Percentiles rank a stretch among this genome's conserved stretches.
Conservation (phyloP, 2,797 vertebrate genomes). For the Pantherophis vulpinus region DNA sequence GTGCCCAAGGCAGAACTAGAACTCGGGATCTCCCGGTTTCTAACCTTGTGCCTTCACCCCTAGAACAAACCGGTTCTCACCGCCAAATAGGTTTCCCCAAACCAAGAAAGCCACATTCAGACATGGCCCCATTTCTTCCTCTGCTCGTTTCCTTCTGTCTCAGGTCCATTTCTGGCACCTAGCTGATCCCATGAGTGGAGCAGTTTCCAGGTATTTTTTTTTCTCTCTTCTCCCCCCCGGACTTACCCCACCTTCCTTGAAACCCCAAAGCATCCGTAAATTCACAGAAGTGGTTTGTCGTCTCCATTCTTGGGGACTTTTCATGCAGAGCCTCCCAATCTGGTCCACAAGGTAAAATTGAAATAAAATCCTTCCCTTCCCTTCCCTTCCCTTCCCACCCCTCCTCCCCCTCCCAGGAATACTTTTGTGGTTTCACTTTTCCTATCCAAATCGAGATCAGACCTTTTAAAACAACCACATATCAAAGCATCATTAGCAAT, state of each 20-base stretch:
- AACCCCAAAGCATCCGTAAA: neutral
- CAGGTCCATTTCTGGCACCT: neutral
- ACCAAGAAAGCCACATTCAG: neutral
- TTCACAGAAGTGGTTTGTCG: neutral
- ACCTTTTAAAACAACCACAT: conserved; percentile 82
- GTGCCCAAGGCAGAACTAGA: neutral
- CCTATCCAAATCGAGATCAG: conserved; percentile 90
- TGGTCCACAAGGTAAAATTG: conserved; percentile 85
- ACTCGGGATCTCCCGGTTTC: neutral
- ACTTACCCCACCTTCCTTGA: neutral
- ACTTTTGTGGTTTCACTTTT: conserved; percentile 76
- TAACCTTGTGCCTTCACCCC: no score
- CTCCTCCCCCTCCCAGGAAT: conserved; percentile 73
- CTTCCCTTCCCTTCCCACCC: conserved; percentile 48
- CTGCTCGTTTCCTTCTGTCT: neutral
- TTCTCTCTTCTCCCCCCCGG: neutral
- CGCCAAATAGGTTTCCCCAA: no score
- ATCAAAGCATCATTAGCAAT: conserved; percentile 82
- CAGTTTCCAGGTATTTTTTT: neutral
- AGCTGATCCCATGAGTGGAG: neutral
- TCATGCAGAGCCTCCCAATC: conserved; percentile 71
- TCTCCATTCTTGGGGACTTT: conserved; percentile 2
- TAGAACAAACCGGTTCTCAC: no score
- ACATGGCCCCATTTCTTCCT: neutral
- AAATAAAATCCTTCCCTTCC: conserved; percentile 77